phyloP scores from a whole-genome alignment of 2,113 vertebrate genomes.

The Uropsilus gracilis region DNA sequence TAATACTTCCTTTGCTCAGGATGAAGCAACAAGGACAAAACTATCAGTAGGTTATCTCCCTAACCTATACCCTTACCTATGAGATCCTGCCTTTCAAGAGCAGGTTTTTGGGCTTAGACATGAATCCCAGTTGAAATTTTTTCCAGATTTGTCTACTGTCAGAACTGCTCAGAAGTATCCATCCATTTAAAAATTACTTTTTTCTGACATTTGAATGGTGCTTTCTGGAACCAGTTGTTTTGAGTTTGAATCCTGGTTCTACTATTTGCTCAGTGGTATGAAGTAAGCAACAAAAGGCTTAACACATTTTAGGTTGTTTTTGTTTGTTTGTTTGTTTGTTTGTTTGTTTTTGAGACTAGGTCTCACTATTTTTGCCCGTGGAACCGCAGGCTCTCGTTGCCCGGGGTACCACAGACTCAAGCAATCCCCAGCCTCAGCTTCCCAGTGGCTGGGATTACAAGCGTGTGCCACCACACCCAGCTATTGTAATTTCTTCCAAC shows the following conservation, averaged over 20 bases:
- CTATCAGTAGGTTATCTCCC: too few relatives aligned
- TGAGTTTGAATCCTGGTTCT: background rate
- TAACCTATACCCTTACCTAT: rapidly evolving
- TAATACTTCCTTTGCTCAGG: background rate
- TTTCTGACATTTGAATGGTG: background rate
- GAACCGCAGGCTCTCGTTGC: too few relatives aligned
- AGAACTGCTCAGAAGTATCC: background rate
- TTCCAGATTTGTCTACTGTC: background rate
- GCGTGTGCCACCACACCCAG: too few relatives aligned
- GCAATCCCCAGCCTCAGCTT: too few relatives aligned
- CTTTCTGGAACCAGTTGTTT: background rate
- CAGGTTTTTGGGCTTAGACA: background rate
- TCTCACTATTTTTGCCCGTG: too few relatives aligned
- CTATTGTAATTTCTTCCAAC: background rate
- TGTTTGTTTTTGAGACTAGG: too few relatives aligned
- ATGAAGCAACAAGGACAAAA: background rate
- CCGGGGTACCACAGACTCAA: too few relatives aligned
- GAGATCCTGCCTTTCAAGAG: background rate
- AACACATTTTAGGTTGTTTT: too few relatives aligned
- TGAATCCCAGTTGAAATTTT: background rate
- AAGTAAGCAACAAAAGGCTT: background rate
- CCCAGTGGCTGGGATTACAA: too few relatives aligned
- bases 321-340: too few relatives aligned
- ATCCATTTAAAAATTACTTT: background rate
- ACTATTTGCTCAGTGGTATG: background rate